phyloP scores from a whole-genome alignment of 2,888 invertebrate genomes.

The Octodonta nipae region DNA sequence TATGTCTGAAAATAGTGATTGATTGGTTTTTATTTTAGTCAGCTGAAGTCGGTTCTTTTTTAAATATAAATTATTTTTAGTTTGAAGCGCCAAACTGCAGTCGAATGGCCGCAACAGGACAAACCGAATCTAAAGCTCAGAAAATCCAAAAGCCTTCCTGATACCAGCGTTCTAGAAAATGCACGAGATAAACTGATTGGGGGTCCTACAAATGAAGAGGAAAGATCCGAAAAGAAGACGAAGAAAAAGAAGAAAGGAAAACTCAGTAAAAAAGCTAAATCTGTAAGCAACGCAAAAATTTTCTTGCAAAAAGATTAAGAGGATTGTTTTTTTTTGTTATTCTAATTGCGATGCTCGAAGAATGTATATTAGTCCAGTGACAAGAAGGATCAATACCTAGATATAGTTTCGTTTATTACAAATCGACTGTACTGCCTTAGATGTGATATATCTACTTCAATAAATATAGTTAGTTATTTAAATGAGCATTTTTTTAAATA shows the following conservation, averaged over 20 bases:
- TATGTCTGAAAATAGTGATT: too few relatives aligned
- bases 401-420: too few relatives aligned
- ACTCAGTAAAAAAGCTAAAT: constrained; percentile 27
- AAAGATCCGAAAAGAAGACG: constrained; percentile 17
- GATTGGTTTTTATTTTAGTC: too few relatives aligned
- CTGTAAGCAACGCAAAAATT: constrained; percentile 20
- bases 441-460: constrained; percentile 14
- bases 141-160: constrained; percentile 28
- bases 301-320: constrained; percentile 20
- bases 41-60: too few relatives aligned
- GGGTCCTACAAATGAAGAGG: constrained; percentile 11
- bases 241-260: constrained; percentile 28
- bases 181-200: constrained; percentile 14
- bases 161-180: constrained; percentile 14
- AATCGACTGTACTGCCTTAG: constrained; percentile 20
- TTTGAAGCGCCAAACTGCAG: constrained; percentile 21
- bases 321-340: too few relatives aligned
- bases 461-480: too few relatives aligned
- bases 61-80: constrained; percentile 20
- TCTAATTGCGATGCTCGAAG: too few relatives aligned
- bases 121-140: constrained; percentile 15
- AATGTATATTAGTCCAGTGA: too few relatives aligned
- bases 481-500: too few relatives aligned
- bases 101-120: constrained; percentile 13
- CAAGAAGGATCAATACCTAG: too few relatives aligned